phyloP scores from a whole-genome alignment of 2,888 invertebrate species.

The Caenorhabditis sp. region DNA sequence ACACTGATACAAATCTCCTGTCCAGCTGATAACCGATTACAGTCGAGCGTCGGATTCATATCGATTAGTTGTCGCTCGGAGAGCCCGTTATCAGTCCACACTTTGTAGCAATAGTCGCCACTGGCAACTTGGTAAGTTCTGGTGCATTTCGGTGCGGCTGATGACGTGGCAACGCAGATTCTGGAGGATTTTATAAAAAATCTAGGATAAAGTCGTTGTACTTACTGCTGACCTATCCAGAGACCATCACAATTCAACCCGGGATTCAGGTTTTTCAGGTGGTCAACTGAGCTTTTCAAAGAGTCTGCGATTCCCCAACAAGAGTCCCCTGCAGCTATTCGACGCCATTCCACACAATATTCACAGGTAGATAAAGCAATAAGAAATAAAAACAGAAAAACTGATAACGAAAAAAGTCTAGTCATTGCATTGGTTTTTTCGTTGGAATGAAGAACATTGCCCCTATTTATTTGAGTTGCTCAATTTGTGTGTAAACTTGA shows the following conservation, averaged over 20 bases:
- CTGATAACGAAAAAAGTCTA: no score
- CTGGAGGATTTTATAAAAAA: background rate
- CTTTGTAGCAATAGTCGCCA: conserved; percentile 36
- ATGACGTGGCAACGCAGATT: conserved; percentile 14
- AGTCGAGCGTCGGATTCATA: conserved; percentile 25
- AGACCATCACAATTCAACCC: conserved; percentile 12
- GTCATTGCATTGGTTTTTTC: no score
- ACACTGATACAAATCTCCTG: conserved; percentile 4
- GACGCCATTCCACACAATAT: background rate
- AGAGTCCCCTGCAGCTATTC: conserved; percentile 4
- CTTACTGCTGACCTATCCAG: conserved; percentile 30
- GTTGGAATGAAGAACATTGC: no score
- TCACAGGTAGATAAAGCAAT: no score
- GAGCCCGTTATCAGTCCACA: conserved; percentile 21
- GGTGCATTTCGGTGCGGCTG: background rate
- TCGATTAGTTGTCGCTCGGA: conserved; percentile 7
- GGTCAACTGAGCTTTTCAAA: background rate
- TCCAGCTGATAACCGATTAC: conserved; percentile 12
- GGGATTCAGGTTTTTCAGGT: background rate
- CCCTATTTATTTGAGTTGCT: no score
- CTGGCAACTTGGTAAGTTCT: background rate
- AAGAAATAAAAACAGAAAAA: no score
- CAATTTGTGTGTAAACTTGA: conserved; percentile 1
- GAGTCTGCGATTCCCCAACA: conserved; percentile 18
- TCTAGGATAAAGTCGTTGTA: background rate